phyloP scores from a whole-genome alignment of 2,888 invertebrate genomes.

The Nycteola revayana region DNA sequence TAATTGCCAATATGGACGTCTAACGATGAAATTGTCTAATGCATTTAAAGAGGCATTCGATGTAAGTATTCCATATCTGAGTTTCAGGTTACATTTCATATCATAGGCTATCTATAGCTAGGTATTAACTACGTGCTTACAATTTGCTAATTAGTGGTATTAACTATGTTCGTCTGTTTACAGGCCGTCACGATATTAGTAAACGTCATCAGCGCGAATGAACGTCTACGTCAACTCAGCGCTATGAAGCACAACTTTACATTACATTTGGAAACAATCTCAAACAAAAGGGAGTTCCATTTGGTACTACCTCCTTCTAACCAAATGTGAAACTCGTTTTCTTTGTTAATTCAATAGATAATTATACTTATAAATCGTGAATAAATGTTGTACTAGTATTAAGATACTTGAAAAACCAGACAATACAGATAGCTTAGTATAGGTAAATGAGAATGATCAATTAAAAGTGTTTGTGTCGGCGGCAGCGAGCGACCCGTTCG shows the following conservation, averaged over 20 bases:
- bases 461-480: conserved; percentile 20
- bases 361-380: conserved; percentile 16
- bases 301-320: conserved; percentile 7
- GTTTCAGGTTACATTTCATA: too few species aligned
- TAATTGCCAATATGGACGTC: too few species aligned
- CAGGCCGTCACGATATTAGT: conserved; percentile 13
- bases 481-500: too few species aligned
- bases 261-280: conserved; percentile 16
- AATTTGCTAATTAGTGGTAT: too few species aligned
- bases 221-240: conserved; percentile 13
- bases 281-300: conserved; percentile 14
- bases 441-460: conserved; percentile 29
- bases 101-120: too few species aligned
- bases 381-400: conserved; percentile 35
- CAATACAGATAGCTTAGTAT: conserved; percentile 40
- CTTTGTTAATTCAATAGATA: conserved; percentile 14
- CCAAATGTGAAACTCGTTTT: conserved; percentile 4
- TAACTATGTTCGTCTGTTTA: conserved; percentile 14
- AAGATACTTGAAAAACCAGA: conserved; percentile 31
- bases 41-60: too few species aligned
- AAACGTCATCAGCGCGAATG: conserved; percentile 24
- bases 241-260: conserved; percentile 16
- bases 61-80: too few species aligned
- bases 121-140: too few species aligned
- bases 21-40: too few species aligned